These are phyloP conservation scores for Sebastes glaucus DNA, from an alignment of 2,797 vertebrate species.

Conservation along the genomic window DNA sequence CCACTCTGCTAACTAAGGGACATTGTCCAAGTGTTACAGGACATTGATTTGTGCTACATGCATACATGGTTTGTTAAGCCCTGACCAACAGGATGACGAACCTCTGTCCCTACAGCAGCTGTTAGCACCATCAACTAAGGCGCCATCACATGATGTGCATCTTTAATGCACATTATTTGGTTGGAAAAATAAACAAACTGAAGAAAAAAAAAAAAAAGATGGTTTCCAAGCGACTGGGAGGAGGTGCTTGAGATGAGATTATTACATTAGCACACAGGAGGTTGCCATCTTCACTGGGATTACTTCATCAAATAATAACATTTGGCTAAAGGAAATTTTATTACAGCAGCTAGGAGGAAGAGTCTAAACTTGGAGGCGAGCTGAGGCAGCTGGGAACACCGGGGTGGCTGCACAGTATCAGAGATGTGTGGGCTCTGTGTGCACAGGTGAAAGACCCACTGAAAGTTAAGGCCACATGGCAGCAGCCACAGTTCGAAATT, in stretches of 20 bases:
- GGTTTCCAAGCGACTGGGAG: constrained; percentile 61
- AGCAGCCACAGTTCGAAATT: constrained; percentile 33
- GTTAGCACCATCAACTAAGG: constrained; percentile 5
- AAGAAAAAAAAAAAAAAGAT: constrained; percentile 36
- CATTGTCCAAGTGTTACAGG: constrained; percentile 78
- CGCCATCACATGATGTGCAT: constrained; percentile 48
- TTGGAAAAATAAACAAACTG: constrained; percentile 38
- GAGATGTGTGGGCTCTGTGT: constrained; percentile 25
- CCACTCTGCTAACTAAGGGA: constrained; percentile 66
- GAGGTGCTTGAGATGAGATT: constrained; percentile 63
- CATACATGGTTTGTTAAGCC: constrained; percentile 61
- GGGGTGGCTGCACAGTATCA: constrained; percentile 38
- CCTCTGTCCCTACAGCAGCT: constrained; percentile 37
- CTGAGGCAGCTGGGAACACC: constrained; percentile 53
- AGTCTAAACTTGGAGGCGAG: constrained; percentile 55
- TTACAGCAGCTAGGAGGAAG: constrained; percentile 74
- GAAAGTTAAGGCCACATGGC: constrained; percentile 23
- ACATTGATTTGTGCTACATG: constrained; percentile 72
- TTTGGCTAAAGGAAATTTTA: constrained; percentile 81
- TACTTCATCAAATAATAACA: constrained; percentile 81
- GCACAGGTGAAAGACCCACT: constrained; percentile 37
- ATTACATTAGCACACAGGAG: constrained; percentile 78
- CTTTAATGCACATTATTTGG: constrained; percentile 11
- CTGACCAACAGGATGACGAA: constrained; percentile 29
- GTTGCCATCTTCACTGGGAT: constrained; percentile 73